phyloP scores from a whole-genome alignment of 2,113 vertebrate species.

The Macroglossus sobrinus region DNA sequence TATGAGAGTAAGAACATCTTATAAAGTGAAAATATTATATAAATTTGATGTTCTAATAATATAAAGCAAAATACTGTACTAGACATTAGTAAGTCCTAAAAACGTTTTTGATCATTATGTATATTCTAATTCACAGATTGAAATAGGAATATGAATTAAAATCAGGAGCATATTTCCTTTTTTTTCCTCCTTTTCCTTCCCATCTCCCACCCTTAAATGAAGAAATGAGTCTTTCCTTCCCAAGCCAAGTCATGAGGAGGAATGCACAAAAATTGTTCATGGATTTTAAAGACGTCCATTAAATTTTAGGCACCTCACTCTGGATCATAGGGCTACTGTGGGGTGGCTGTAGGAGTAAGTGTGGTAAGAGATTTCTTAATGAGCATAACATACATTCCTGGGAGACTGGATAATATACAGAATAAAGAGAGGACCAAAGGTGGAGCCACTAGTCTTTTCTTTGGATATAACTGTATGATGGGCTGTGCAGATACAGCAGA shows the following conservation, averaged over 20 bases:
- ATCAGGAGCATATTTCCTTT: not conserved
- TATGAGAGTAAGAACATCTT: not conserved
- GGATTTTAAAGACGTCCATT: not conserved
- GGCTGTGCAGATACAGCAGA: not conserved
- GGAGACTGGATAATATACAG: not conserved
- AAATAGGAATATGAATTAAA: not conserved
- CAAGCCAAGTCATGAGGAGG: not conserved
- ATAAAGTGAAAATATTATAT: not conserved
- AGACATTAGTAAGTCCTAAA: not conserved
- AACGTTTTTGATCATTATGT: not conserved
- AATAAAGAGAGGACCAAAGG: not conserved
- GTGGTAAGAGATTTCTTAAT: not conserved
- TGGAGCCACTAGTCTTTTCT: not conserved
- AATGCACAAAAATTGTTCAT: not conserved
- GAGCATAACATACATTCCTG: not conserved
- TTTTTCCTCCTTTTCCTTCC: not conserved
- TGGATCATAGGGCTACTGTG: not conserved
- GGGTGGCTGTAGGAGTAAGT: not conserved
- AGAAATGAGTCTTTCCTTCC: not conserved
- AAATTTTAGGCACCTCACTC: not conserved
- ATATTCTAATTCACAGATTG: not conserved
- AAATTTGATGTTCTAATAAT: not conserved
- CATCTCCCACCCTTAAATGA: not conserved
- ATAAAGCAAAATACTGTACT: not conserved
- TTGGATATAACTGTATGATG: no score